These are phyloP conservation scores for Leptosomus discolor DNA, from an alignment of 2,113 vertebrate species.

Conservation along the genomic window DNA sequence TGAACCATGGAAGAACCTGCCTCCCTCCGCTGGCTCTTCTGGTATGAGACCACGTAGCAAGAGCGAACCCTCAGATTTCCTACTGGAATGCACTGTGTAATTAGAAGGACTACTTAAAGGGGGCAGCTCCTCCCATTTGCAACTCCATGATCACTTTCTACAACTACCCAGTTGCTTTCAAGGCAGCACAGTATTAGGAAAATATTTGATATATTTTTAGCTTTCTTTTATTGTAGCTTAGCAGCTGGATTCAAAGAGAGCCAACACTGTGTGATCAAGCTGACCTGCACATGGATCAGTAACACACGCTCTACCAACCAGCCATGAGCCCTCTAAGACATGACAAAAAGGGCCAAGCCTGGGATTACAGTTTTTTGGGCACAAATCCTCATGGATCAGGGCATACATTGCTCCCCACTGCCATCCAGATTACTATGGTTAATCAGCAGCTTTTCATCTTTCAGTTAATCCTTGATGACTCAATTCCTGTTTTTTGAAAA, in stretches of 20 bases:
- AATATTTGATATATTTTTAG: constrained; percentile 60
- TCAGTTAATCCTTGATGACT: background rate
- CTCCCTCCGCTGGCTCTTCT: background rate
- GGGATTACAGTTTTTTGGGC: background rate
- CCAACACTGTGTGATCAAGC: background rate
- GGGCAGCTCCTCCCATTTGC: background rate
- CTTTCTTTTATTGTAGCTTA: constrained; percentile 47
- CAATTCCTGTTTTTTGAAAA: background rate
- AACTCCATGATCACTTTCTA: background rate
- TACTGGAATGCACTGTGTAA: background rate
- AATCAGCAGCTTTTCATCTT: constrained; percentile 28
- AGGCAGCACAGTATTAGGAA: background rate
- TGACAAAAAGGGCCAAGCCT: background rate
- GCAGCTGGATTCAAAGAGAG: constrained; percentile 36
- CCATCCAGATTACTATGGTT: background rate
- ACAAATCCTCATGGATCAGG: background rate
- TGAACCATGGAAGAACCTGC: background rate
- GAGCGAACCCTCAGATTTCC: background rate
- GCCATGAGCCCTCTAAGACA: background rate
- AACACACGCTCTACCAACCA: background rate
- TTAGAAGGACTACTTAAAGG: background rate
- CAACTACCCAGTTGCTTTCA: background rate
- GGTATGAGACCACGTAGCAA: background rate
- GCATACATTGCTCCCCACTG: background rate
- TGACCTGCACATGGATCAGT: background rate